Evolutionary conservation across 2,888 invertebrate species (phyloP).

Genomic region (Drosophila falleni): DNA sequence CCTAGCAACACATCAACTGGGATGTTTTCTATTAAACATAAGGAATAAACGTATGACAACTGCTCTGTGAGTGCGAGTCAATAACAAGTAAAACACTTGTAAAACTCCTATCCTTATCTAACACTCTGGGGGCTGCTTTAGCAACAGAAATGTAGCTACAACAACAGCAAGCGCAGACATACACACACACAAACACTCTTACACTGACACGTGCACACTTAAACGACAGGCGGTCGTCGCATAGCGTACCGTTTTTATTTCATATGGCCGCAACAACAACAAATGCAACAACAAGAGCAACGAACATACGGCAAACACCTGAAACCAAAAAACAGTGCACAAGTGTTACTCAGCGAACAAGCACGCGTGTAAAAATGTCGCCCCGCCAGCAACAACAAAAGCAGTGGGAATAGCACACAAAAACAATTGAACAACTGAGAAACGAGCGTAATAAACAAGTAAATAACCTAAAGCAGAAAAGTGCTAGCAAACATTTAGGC

Average conservation of each 20-base stretch:
- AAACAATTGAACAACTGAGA: conserved; percentile 48
- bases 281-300: conserved; percentile 38
- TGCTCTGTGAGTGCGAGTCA: not conserved
- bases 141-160: conserved; percentile 46
- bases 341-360: conserved; percentile 82
- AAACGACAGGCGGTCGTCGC: conserved; percentile 46
- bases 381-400: conserved; percentile 46
- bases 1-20: conserved; percentile 25
- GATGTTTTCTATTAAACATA: conserved; percentile 6
- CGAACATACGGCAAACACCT: conserved; percentile 56
- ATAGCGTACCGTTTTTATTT: conserved; percentile 84
- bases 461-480: conserved; percentile 10
- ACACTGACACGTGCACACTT: conserved; percentile 7
- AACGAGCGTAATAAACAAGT: conserved; percentile 39
- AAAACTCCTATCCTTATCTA: conserved; percentile 38
- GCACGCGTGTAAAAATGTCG: conserved; percentile 70
- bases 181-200: conserved; percentile 2
- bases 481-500: conserved; percentile 36
- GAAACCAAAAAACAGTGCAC: conserved; percentile 74
- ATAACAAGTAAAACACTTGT: not conserved
- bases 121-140: conserved; percentile 34
- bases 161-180: conserved; percentile 29
- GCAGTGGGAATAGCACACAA: conserved; percentile 35
- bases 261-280: conserved; percentile 65
- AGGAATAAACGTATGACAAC: not conserved